These are phyloP conservation scores for Nemopilema nomurai DNA, from an alignment of 30 jellyfish, hydroid and myxozoan species.

Conservation along the genomic window DNA sequence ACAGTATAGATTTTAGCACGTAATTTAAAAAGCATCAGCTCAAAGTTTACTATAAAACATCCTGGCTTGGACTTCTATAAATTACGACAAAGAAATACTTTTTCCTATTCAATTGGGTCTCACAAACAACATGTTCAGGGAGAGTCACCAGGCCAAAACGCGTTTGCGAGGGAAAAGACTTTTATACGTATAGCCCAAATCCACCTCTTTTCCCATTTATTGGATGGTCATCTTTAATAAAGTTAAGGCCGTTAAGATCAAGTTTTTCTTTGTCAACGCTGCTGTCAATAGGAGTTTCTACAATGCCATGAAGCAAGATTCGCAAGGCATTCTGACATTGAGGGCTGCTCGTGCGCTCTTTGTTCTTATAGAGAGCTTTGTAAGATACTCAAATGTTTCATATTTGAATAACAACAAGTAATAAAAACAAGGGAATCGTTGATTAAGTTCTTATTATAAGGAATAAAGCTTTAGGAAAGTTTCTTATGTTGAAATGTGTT, in stretches of 20 bases:
- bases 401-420: too few species aligned
- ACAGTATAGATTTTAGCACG: conserved; percentile 31
- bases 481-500: too few species aligned
- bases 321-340: too few species aligned
- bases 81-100: conserved; percentile 33
- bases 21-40: conserved; percentile 23
- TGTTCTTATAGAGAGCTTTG: too few species aligned
- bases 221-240: conserved; percentile 40
- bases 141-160: conserved; percentile 52
- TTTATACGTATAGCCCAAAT: conserved; percentile 43
- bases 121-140: conserved; percentile 51
- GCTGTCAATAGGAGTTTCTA: conserved; percentile 32
- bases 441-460: too few species aligned
- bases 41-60: conserved; percentile 27
- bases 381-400: too few species aligned
- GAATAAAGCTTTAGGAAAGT: too few species aligned
- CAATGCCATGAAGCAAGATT: too few species aligned
- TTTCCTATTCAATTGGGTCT: conserved; percentile 37
- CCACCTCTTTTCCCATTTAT: conserved; percentile 48
- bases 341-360: too few species aligned
- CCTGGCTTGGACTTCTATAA: conserved; percentile 64
- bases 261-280: conserved; percentile 34
- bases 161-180: conserved; percentile 39
- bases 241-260: conserved; percentile 29
- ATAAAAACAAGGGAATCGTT: too few species aligned